Conservation (phyloP, 1,140 invertebrate species). For the Daktulosphaira vitifoliae region DNA sequence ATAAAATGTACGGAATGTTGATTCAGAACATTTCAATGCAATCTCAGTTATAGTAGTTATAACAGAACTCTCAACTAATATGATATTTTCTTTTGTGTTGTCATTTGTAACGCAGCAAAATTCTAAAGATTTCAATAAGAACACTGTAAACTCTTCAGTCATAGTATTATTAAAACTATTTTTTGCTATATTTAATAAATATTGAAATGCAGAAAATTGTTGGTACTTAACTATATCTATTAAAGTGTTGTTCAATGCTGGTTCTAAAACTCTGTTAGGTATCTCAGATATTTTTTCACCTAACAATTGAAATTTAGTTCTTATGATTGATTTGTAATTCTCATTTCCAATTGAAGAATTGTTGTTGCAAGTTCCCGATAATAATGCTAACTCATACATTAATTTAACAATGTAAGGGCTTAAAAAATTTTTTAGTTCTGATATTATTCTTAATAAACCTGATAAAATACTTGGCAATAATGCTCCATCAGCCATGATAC, state of each 20-base stretch:
- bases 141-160: conserved; percentile 56
- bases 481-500: conserved; percentile 16
- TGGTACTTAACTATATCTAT: conserved; percentile 51
- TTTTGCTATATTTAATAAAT: conserved; percentile 63
- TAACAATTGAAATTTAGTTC: conserved; percentile 19
- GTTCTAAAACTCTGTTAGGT: conserved; percentile 64
- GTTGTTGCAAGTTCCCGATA: conserved; percentile 4
- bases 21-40: conserved; percentile 80
- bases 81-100: conserved; percentile 38
- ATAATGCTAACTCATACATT: conserved; percentile 25
- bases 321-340: conserved; percentile 29
- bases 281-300: conserved; percentile 45
- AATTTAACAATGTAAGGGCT: conserved; percentile 19
- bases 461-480: conserved; percentile 29
- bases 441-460: conserved; percentile 25
- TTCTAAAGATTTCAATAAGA: conserved; percentile 68
- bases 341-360: conserved; percentile 11
- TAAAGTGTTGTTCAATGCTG: conserved; percentile 59
- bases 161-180: conserved; percentile 59
- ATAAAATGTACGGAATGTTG: conserved; percentile 76
- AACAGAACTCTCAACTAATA: conserved; percentile 10
- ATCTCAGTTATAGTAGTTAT: conserved; percentile 38
- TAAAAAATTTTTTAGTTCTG: conserved; percentile 27
- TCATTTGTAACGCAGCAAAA: conserved; percentile 49
- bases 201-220: conserved; percentile 53